These are phyloP conservation scores for Tipula vernalis DNA, from an alignment of 2,888 invertebrate genomes.

Conservation along the genomic window DNA sequence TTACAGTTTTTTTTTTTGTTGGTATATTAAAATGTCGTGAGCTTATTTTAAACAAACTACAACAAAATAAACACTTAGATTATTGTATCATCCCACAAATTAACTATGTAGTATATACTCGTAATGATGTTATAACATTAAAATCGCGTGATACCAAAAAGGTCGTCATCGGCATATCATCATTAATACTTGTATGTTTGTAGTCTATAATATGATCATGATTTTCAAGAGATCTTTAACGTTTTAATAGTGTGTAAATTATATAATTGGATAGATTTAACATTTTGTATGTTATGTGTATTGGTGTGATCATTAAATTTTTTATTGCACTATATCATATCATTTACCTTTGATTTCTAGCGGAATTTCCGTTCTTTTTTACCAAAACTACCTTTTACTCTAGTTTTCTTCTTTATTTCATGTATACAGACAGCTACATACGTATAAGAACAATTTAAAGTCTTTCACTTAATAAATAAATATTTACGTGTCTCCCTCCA, in stretches of 20 bases:
- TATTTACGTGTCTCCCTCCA: neutral
- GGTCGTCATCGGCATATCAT: slow-evolving; percentile 4
- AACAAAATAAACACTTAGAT: neutral
- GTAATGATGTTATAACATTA: neutral
- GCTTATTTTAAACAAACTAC: neutral
- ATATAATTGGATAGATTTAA: neutral
- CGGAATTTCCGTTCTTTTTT: neutral
- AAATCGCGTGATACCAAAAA: slow-evolving; percentile 6
- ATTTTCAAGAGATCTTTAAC: neutral
- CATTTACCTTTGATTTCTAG: neutral
- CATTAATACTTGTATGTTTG: neutral
- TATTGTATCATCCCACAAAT: slow-evolving; percentile 6
- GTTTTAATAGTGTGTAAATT: neutral
- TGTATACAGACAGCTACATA: too few species aligned
- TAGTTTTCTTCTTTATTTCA: neutral
- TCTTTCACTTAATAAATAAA: neutral
- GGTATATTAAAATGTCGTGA: slow-evolving; percentile 4
- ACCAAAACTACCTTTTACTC: neutral
- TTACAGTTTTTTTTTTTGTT: neutral
- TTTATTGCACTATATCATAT: neutral
- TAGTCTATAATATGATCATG: neutral
- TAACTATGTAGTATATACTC: neutral
- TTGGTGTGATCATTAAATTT: neutral
- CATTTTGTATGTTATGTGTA: neutral
- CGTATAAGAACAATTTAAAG: neutral